These are phyloP conservation scores for Anguilla pacifica DNA, from an alignment of 2,797 vertebrate species.

Conservation along the genomic window DNA sequence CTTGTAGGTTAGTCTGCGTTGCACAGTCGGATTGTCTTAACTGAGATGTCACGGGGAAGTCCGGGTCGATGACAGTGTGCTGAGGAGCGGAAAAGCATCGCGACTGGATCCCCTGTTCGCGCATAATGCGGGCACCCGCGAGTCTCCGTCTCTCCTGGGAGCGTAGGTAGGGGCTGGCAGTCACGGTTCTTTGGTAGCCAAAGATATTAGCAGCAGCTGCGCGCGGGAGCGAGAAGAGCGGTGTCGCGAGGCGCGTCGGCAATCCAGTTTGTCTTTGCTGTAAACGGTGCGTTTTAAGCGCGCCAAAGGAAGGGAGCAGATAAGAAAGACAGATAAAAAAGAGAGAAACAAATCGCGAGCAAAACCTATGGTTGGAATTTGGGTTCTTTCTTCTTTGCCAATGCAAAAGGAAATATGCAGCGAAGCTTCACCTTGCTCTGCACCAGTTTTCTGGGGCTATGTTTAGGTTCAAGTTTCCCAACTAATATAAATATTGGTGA, in stretches of 20 bases:
- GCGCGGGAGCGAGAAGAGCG: conserved; percentile 29
- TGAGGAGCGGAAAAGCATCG: conserved; percentile 33
- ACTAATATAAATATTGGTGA: conserved; percentile 98
- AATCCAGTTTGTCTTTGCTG: conserved; percentile 73
- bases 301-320: conserved; percentile 55
- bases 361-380: conserved; percentile 83
- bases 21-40: conserved; percentile 21
- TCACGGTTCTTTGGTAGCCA: conserved; percentile 41
- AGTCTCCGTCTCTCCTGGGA: conserved; percentile 36
- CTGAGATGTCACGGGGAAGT: conserved; percentile 25
- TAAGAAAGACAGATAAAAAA: conserved; percentile 39
- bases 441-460: conserved; percentile 82
- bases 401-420: conserved; percentile 92
- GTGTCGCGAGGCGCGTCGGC: conserved; percentile 69
- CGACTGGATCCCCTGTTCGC: conserved; percentile 21
- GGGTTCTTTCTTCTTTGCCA: conserved; percentile 76
- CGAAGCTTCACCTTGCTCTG: conserved; percentile 82
- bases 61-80: neutral
- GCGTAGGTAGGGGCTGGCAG: conserved; percentile 41
- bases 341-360: conserved; percentile 14
- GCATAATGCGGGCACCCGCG: conserved; percentile 14
- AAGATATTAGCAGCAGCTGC: conserved; percentile 30
- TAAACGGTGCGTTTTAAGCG: conserved; percentile 75
- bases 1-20: neutral
- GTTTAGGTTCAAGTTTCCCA: conserved; percentile 93